Evolutionary conservation across 2,797 vertebrate genomes (phyloP).

Genomic region (Poliocrania exsul): DNA sequence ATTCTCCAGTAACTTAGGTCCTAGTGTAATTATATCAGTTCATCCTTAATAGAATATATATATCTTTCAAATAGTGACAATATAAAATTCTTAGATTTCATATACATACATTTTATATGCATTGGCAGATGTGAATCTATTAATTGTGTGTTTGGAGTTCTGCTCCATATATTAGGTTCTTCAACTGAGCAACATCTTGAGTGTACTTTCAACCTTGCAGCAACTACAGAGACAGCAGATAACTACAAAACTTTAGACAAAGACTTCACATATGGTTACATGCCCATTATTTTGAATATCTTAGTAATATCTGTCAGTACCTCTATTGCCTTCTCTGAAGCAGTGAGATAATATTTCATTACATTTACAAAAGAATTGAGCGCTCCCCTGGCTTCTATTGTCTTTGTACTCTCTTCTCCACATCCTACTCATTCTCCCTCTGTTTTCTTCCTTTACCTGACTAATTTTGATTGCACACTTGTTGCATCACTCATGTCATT

Average conservation of each 20-base stretch:
- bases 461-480: not conserved
- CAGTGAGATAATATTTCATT: not conserved
- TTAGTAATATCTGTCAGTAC: not conserved
- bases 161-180: not conserved
- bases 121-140: not conserved
- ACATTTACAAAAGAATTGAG: not conserved
- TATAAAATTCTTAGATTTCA: not conserved
- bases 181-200: not conserved
- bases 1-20: not conserved
- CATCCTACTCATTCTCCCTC: not conserved
- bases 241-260: not conserved
- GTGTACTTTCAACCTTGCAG: not conserved
- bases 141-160: not conserved
- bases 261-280: not conserved
- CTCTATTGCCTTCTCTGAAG: not conserved
- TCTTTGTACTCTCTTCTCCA: not conserved
- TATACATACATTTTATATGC: not conserved
- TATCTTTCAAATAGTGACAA: not conserved
- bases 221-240: not conserved
- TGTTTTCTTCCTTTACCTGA: not conserved
- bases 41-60: not conserved
- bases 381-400: not conserved
- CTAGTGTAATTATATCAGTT: not conserved
- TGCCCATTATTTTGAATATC: not conserved
- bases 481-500: not conserved